Conservation (phyloP, 2,888 invertebrate genomes). For the Microplitis deprimator region DNA sequence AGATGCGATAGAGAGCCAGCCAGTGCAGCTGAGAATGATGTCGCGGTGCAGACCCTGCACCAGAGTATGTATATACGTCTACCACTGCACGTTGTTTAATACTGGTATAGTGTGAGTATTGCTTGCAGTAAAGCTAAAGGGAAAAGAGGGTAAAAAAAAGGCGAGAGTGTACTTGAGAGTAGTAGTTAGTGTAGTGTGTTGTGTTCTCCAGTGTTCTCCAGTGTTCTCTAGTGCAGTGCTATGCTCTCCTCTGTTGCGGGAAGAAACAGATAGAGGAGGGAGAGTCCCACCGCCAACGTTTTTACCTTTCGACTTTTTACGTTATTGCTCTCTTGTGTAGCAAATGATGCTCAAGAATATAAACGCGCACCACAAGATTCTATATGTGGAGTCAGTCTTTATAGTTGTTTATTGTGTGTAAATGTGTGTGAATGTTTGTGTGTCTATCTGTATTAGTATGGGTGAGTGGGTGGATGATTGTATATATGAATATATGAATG, state of each 20-base stretch:
- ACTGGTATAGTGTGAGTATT: background rate
- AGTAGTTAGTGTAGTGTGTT: background rate
- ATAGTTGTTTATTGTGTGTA: conserved; percentile 27
- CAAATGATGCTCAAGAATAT: conserved; percentile 45
- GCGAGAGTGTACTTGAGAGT: conserved; percentile 3
- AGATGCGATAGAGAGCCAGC: background rate
- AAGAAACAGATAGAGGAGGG: conserved; percentile 36
- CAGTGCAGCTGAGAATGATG: no score
- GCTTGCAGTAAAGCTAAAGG: background rate
- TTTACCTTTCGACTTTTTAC: conserved; percentile 44
- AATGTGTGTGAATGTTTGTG: no score
- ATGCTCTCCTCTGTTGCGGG: conserved; percentile 4
- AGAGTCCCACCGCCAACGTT: conserved; percentile 44
- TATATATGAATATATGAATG: conserved; percentile 15
- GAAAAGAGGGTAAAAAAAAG: conserved; percentile 4
- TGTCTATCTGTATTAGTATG: conserved; percentile 1
- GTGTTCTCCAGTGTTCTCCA: background rate
- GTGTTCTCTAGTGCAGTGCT: background rate
- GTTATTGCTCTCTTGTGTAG: conserved; percentile 47
- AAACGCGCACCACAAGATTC: conserved; percentile 9
- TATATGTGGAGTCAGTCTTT: conserved; percentile 12
- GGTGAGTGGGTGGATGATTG: background rate
- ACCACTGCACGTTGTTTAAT: background rate
- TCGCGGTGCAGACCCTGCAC: no score
- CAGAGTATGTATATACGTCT: background rate